phyloP scores from a whole-genome alignment of 2,888 invertebrate genomes.

The Athalia cordata region DNA sequence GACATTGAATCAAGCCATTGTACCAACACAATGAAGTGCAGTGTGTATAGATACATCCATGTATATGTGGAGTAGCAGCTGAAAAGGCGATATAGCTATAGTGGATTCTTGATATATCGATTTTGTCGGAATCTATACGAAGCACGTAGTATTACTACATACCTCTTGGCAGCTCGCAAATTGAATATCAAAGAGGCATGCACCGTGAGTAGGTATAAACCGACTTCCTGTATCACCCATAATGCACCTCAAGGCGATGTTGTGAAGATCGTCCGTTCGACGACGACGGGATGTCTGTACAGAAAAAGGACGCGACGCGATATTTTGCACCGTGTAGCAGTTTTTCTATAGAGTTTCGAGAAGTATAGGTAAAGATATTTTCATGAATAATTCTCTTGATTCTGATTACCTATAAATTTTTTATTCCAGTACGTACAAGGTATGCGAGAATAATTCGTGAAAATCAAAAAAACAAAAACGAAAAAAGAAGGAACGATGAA shows the following conservation, averaged over 20 bases:
- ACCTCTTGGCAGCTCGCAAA: slow-evolving; percentile 41
- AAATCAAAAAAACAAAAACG: no score
- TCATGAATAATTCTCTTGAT: no score
- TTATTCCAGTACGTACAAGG: no score
- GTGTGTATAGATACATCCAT: not conserved
- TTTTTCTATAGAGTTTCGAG: not conserved
- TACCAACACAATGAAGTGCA: not conserved
- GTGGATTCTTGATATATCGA: slow-evolving; percentile 34
- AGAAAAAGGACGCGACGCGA: not conserved
- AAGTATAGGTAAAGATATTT: no score
- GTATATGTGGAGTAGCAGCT: not conserved
- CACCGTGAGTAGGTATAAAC: slow-evolving; percentile 9
- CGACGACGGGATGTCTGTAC: slow-evolving; percentile 26
- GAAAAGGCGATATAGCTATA: not conserved
- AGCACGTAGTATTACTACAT: slow-evolving; percentile 32
- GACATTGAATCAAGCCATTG: no score
- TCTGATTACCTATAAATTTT: no score
- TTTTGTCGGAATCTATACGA: slow-evolving; percentile 22
- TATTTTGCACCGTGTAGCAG: not conserved
- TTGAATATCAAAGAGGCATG: slow-evolving; percentile 42
- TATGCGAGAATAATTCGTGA: no score
- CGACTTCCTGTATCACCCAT: slow-evolving; percentile 21
- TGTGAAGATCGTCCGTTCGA: not conserved
- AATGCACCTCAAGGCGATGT: no score
- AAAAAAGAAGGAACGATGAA: no score